Percentiles rank a stretch among this genome's conserved stretches.
Evolutionary conservation across 2,888 invertebrate genomes (phyloP).

Genomic region (Trissoscelio sp.): DNA sequence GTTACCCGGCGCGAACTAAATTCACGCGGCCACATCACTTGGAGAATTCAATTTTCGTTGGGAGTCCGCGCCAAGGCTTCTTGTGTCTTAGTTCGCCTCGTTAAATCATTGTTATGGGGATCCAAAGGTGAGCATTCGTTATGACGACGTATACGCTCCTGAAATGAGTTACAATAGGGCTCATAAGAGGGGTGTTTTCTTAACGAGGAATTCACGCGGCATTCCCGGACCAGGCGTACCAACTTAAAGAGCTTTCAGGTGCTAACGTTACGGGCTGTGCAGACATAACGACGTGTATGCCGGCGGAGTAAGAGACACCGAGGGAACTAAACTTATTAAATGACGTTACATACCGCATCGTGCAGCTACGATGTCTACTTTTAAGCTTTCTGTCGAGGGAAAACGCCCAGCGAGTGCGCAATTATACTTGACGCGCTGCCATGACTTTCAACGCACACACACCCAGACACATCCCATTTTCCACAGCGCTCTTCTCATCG

Average conservation of each 20-base stretch:
- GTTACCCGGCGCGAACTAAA: conserved; percentile 3
- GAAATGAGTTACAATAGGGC: conserved; percentile 43
- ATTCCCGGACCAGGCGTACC: not conserved
- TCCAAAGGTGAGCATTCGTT: conserved; percentile 39
- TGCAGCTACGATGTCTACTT: conserved; percentile 11
- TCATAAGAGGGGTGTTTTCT: conserved; percentile 42
- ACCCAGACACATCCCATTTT: too few relatives aligned
- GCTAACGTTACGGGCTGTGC: conserved; percentile 37
- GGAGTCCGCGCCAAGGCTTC: too few relatives aligned
- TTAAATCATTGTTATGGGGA: conserved; percentile 54
- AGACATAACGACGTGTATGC: conserved; percentile 42
- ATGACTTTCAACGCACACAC: too few relatives aligned
- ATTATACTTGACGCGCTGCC: conserved; percentile 39
- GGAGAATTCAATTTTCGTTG: conserved; percentile 34
- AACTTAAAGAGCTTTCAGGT: conserved; percentile 45
- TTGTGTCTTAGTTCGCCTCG: conserved; percentile 25
- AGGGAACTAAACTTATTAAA: conserved; percentile 53
- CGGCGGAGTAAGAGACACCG: conserved; percentile 41
- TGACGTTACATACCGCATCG: conserved; percentile 48
- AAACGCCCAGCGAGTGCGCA: conserved; percentile 4
- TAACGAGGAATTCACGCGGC: conserved; percentile 38
- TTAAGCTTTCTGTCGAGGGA: conserved; percentile 15
- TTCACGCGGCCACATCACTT: too few relatives aligned
- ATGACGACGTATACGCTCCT: conserved; percentile 2
- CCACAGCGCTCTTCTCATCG: too few relatives aligned